Percentiles rank a stretch among this genome's conserved stretches.
Evolutionary conservation across 2,113 vertebrate species (phyloP).

Genomic region (Rhinolophus sinicus): DNA sequence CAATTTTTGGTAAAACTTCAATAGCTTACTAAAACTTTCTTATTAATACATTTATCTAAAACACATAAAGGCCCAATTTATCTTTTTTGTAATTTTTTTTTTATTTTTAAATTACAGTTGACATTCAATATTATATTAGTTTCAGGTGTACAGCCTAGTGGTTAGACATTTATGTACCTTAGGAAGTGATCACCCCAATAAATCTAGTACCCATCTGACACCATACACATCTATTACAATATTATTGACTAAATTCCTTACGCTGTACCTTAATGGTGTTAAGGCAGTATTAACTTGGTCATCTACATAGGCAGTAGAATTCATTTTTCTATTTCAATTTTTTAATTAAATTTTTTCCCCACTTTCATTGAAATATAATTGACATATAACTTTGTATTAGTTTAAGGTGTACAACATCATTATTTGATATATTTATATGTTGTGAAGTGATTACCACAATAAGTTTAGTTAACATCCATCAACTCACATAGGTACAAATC

Average conservation of each 20-base stretch:
- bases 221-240: background rate
- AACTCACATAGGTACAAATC: background rate
- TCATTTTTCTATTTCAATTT: background rate
- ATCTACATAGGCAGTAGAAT: background rate
- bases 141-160: background rate
- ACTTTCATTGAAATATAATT: background rate
- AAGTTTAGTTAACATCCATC: background rate
- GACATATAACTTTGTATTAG: background rate
- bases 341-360: background rate
- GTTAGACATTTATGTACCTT: background rate
- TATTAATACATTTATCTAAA: slow-evolving; percentile 31
- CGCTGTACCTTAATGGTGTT: background rate
- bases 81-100: background rate
- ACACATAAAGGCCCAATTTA: background rate
- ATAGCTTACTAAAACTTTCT: slow-evolving; percentile 1
- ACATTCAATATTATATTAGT: background rate
- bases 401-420: background rate
- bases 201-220: background rate
- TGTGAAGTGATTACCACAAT: background rate
- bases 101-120: background rate
- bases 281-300: background rate
- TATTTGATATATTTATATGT: background rate
- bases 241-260: background rate
- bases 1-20: slow-evolving; percentile 7
- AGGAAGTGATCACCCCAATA: background rate